phyloP scores from a whole-genome alignment of 1,140 invertebrate genomes.

The Lepidotrigona ventralis region DNA sequence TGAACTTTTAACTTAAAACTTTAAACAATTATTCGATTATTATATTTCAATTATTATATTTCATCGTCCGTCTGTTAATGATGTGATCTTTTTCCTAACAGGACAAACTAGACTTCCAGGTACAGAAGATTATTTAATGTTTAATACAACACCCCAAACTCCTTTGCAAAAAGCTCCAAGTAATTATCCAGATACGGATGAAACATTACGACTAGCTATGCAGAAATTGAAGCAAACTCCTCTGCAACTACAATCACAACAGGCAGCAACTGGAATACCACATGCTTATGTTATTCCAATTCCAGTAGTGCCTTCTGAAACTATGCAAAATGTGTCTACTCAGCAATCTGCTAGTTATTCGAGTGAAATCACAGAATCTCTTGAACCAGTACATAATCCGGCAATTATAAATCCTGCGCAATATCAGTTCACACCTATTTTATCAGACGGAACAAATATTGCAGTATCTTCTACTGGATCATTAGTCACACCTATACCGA shows the following conservation, averaged over 20 bases:
- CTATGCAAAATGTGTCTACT: slow-evolving; percentile 66
- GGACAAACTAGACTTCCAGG: slow-evolving; percentile 73
- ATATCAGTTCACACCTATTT: slow-evolving; percentile 72
- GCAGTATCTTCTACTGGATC: slow-evolving; percentile 53
- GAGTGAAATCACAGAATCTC: slow-evolving; percentile 54
- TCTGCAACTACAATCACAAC: slow-evolving; percentile 63
- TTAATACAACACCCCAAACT: slow-evolving; percentile 77
- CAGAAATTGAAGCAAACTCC: slow-evolving; percentile 76
- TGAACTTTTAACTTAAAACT: slow-evolving; percentile 9
- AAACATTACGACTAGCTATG: slow-evolving; percentile 77
- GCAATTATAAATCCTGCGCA: slow-evolving; percentile 63
- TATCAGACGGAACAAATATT: slow-evolving; percentile 66
- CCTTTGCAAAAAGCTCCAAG: slow-evolving; percentile 74
- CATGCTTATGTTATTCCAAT: slow-evolving; percentile 78
- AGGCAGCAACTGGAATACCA: slow-evolving; percentile 68
- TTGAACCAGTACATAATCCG: slow-evolving; percentile 62
- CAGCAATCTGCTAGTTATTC: slow-evolving; percentile 58
- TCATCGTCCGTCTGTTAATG: background rate
- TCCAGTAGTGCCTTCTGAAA: slow-evolving; percentile 77
- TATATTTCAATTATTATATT: background rate
- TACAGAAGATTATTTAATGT: slow-evolving; percentile 77
- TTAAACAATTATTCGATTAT: background rate
- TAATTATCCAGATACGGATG: slow-evolving; percentile 76
- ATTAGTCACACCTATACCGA: slow-evolving; percentile 57
- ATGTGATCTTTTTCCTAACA: slow-evolving; percentile 41